Evolutionary conservation across 1,140 invertebrate genomes (phyloP).

Genomic region (Drosophila littoralis): DNA sequence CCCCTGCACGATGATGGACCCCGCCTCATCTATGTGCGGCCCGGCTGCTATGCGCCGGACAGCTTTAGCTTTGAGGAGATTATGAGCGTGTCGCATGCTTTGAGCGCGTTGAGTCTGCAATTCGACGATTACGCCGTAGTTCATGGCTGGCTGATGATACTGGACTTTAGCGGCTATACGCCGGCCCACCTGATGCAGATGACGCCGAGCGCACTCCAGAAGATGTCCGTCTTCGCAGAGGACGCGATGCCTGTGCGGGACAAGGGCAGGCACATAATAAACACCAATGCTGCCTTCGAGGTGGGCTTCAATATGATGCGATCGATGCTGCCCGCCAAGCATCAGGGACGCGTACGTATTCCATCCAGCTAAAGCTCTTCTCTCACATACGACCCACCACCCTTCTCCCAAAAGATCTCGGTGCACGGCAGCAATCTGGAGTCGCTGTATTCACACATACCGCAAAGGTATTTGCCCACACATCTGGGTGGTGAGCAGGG

Average conservation of each 20-base stretch:
- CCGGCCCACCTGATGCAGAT: conserved; percentile 84
- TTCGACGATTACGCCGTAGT: conserved; percentile 66
- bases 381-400: too few relatives aligned
- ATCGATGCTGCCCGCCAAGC: conserved; percentile 84
- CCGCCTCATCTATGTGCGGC: conserved; percentile 79
- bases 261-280: conserved; percentile 84
- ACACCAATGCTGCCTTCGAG: conserved; percentile 85
- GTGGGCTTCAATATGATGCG: conserved; percentile 84
- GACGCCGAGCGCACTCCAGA: conserved; percentile 84
- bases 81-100: conserved; percentile 41
- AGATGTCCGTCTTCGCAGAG: conserved; percentile 84
- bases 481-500: conserved; percentile 86
- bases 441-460: conserved; percentile 84
- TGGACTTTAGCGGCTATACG: conserved; percentile 82
- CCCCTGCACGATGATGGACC: conserved; percentile 72
- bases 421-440: conserved; percentile 84
- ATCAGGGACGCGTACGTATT: conserved; percentile 81
- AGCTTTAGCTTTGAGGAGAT: conserved; percentile 54
- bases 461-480: conserved; percentile 85
- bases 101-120: conserved; percentile 50
- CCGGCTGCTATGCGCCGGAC: conserved; percentile 56
- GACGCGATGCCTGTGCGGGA: conserved; percentile 85
- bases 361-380: neutral
- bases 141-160: conserved; percentile 59
- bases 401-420: conserved; percentile 6